Conservation (phyloP, 1,140 invertebrate species). For the Drosophila pachea region DNA sequence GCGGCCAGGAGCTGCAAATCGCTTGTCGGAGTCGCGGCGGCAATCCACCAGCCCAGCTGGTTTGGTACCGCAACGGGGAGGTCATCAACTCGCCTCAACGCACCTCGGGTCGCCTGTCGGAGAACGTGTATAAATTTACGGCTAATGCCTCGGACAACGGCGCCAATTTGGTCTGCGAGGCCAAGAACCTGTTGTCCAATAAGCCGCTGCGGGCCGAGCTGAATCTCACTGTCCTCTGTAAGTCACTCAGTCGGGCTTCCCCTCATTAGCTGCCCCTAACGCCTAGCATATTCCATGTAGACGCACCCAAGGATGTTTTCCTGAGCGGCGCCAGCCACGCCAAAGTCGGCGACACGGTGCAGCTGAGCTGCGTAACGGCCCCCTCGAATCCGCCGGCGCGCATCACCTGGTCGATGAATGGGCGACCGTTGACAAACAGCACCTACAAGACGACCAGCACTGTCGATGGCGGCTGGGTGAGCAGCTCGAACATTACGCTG, state of each 20-base stretch:
- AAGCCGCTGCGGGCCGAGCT: constrained; percentile 89
- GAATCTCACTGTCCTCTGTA: constrained; percentile 93
- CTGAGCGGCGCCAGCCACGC: constrained; percentile 92
- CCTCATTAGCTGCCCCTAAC: neutral
- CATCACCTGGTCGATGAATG: constrained; percentile 92
- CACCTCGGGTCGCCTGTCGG: constrained; percentile 88
- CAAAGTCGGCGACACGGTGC: constrained; percentile 89
- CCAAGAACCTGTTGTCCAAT: constrained; percentile 92
- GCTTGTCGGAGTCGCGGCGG: constrained; percentile 95
- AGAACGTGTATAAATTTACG: constrained; percentile 91
- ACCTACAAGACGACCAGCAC: constrained; percentile 83
- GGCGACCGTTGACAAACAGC: constrained; percentile 84
- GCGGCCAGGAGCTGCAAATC: constrained; percentile 92
- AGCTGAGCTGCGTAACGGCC: constrained; percentile 92
- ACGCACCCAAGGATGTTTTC: constrained; percentile 90
- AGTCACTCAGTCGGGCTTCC: constrained; percentile 80
- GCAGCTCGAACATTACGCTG: constrained; percentile 91
- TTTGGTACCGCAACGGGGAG: constrained; percentile 95
- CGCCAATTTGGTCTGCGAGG: constrained; percentile 94
- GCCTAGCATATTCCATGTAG: constrained; percentile 80
- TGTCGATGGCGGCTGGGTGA: constrained; percentile 91
- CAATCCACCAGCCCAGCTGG: constrained; percentile 95
- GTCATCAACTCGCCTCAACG: constrained; percentile 79
- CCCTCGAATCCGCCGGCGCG: constrained; percentile 94
- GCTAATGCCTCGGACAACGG: constrained; percentile 94